phyloP scores from a whole-genome alignment of 92 coral and sea anemone genomes.

The Virgularia gustaviana region DNA sequence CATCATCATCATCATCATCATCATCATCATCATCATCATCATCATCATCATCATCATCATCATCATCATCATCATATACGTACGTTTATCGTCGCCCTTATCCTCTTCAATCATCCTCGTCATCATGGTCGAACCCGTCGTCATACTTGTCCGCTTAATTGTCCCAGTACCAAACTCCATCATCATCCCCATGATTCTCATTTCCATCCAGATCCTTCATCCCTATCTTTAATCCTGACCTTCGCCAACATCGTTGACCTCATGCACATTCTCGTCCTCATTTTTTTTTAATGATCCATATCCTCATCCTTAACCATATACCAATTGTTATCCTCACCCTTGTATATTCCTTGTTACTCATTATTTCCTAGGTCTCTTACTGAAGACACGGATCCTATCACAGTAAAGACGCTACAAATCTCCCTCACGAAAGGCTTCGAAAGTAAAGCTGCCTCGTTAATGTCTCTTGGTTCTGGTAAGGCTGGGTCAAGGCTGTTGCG shows the following conservation, averaged over 20 bases:
- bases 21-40: conserved; percentile 4
- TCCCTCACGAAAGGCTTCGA: conserved; percentile 32
- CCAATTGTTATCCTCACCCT: too few relatives aligned
- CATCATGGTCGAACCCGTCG: neutral
- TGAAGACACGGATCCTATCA: conserved; percentile 84
- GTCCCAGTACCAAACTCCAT: neutral
- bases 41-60: conserved; percentile 4
- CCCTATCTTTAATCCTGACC: neutral
- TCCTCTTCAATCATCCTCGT: neutral
- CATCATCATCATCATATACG: neutral
- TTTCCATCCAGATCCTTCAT: neutral
- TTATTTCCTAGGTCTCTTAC: conserved; percentile 91
- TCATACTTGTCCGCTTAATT: neutral
- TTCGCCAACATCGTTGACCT: neutral
- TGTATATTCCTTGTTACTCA: conserved; percentile 68
- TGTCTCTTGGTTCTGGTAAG: conserved; percentile 26
- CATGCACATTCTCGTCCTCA: too few relatives aligned
- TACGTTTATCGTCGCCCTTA: neutral
- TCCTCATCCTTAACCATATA: too few relatives aligned
- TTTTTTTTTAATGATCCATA: too few relatives aligned
- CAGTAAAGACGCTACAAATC: conserved; percentile 67
- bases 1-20: conserved; percentile 3
- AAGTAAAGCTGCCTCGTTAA: conserved; percentile 31
- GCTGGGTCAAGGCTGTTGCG: conserved; percentile 19
- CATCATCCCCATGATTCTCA: neutral